Evolutionary conservation across 2,888 invertebrate genomes (phyloP).

Genomic region (Stratiomys singularior): DNA sequence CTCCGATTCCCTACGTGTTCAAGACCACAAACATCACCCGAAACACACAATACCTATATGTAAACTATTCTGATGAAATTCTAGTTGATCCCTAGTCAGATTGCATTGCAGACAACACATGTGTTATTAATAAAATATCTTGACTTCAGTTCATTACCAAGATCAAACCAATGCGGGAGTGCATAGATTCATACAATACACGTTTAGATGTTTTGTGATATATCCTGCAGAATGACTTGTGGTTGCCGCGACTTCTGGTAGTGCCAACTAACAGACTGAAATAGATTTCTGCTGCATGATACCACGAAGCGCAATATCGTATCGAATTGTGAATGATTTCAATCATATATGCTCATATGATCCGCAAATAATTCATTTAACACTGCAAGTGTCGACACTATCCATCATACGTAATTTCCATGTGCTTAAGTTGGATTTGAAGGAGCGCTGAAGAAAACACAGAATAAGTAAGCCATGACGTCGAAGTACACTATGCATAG

Average conservation of each 20-base stretch:
- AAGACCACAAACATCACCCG: too few relatives aligned
- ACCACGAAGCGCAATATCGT: not conserved
- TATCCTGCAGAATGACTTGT: too few relatives aligned
- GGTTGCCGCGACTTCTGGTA: not conserved
- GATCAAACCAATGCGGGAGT: not conserved
- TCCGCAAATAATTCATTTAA: slow-evolving; percentile 19
- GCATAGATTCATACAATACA: not conserved
- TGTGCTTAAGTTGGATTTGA: not conserved
- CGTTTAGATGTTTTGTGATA: too few relatives aligned
- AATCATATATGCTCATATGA: slow-evolving; percentile 14
- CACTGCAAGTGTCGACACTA: not conserved
- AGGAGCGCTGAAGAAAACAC: not conserved
- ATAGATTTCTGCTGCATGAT: not conserved
- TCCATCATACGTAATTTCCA: not conserved
- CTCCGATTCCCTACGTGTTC: too few relatives aligned
- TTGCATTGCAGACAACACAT: not conserved
- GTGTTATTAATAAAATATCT: slow-evolving; percentile 1
- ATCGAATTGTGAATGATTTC: slow-evolving; percentile 12
- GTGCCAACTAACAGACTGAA: not conserved
- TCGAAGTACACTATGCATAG: not conserved
- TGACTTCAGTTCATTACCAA: not conserved
- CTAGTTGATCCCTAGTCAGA: not conserved
- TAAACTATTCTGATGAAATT: not conserved
- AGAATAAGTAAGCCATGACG: not conserved
- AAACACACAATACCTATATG: too few relatives aligned